phyloP scores from a whole-genome alignment of 2,888 invertebrate species.

The Eupsilia transversa region DNA sequence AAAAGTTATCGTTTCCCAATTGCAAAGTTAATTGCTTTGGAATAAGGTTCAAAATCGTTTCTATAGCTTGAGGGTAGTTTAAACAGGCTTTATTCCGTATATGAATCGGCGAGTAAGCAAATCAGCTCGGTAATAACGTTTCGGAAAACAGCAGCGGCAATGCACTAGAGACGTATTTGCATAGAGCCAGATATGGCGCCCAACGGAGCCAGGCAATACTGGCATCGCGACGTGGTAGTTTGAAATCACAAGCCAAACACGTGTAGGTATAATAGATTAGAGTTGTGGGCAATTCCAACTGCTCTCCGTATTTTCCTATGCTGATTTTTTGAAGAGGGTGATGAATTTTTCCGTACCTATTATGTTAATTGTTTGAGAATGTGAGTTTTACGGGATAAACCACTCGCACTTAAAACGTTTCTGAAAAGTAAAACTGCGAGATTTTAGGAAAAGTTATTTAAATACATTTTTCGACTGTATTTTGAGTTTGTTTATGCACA shows the following conservation, averaged over 20 bases:
- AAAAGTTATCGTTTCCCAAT: slow-evolving; percentile 21
- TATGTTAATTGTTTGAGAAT: not conserved
- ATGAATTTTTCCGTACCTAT: not conserved
- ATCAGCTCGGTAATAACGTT: slow-evolving; percentile 60
- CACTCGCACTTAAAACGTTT: not conserved
- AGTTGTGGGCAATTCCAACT: slow-evolving; percentile 24
- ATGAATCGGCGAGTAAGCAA: slow-evolving; percentile 40
- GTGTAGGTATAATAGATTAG: slow-evolving; percentile 1
- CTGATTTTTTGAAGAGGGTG: slow-evolving; percentile 36
- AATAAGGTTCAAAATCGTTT: slow-evolving; percentile 42
- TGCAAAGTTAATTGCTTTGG: slow-evolving; percentile 24
- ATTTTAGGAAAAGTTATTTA: not conserved
- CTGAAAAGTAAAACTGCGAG: not conserved
- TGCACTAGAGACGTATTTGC: slow-evolving; percentile 48
- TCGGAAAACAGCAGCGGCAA: slow-evolving; percentile 48
- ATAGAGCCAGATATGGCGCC: slow-evolving; percentile 31
- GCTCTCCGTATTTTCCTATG: slow-evolving; percentile 5
- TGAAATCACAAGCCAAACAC: slow-evolving; percentile 21
- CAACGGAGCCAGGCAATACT: slow-evolving; percentile 7
- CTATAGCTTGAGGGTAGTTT: slow-evolving; percentile 15
- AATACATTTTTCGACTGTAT: not conserved
- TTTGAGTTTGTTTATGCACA: not conserved
- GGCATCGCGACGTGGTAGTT: slow-evolving; percentile 2
- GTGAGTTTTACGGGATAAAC: not conserved
- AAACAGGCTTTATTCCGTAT: slow-evolving; percentile 35